These are phyloP conservation scores for Zygothrica quintamaculata DNA, from an alignment of 2,888 invertebrate species.

Conservation along the genomic window DNA sequence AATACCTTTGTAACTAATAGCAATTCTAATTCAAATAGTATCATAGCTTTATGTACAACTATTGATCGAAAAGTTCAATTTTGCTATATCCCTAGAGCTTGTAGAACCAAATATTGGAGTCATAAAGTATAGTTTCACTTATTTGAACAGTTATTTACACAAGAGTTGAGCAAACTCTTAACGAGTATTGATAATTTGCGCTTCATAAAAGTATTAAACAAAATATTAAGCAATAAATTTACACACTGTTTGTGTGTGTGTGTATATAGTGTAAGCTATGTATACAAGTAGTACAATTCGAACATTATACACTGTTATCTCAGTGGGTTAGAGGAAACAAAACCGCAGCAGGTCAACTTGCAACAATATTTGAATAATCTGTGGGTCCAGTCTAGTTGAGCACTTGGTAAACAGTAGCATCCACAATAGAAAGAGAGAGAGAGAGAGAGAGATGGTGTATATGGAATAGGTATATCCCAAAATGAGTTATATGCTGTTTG, in stretches of 20 bases:
- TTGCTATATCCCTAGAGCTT: neutral
- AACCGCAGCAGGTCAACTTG: conserved; percentile 64
- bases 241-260: conserved; percentile 5
- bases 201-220: conserved; percentile 62
- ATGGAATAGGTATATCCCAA: conserved; percentile 9
- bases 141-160: conserved; percentile 14
- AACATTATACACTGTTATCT: conserved; percentile 55
- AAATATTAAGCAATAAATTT: conserved; percentile 68
- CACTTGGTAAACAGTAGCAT: conserved; percentile 33
- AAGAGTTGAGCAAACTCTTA: conserved; percentile 17
- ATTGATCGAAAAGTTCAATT: too few species aligned
- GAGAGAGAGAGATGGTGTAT: conserved; percentile 11
- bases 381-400: conserved; percentile 28
- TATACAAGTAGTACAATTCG: conserved; percentile 22
- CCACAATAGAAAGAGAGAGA: too few species aligned
- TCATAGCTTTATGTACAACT: too few species aligned
- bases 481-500: conserved; percentile 7
- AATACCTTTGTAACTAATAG: too few species aligned
- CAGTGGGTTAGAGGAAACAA: conserved; percentile 61
- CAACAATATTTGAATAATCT: conserved; percentile 78
- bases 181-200: conserved; percentile 58
- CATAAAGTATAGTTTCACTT: conserved; percentile 3
- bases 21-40: too few species aligned
- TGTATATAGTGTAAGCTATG: conserved; percentile 64
- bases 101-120: neutral